Evolutionary conservation across 2,888 invertebrate genomes (phyloP).

Genomic region (Cheilosia soror): DNA sequence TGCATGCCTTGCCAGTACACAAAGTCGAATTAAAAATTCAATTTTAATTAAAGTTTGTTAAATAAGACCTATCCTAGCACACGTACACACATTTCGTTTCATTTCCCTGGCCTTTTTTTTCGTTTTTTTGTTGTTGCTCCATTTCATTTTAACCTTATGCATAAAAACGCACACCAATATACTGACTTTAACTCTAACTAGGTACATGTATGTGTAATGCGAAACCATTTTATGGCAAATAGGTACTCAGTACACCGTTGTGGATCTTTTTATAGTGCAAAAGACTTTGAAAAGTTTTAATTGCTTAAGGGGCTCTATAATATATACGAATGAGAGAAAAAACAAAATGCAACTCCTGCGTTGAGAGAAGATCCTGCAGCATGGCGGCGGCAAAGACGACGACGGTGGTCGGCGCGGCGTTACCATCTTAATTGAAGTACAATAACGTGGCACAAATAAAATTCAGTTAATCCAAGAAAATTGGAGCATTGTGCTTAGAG

Average conservation of each 20-base stretch:
- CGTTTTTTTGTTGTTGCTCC: slow-evolving; percentile 26
- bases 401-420: slow-evolving; percentile 26
- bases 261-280: slow-evolving; percentile 63
- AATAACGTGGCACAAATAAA: slow-evolving; percentile 54
- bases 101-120: slow-evolving; percentile 24
- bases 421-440: slow-evolving; percentile 66
- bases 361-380: not conserved
- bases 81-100: slow-evolving; percentile 53
- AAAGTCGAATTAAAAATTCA: slow-evolving; percentile 74
- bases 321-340: slow-evolving; percentile 1
- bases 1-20: slow-evolving; percentile 39
- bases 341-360: slow-evolving; percentile 31
- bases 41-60: slow-evolving; percentile 75
- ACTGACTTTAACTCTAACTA: slow-evolving; percentile 47
- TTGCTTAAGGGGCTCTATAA: slow-evolving; percentile 50
- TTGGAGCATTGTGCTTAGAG: not conserved
- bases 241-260: slow-evolving; percentile 73
- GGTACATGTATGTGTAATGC: slow-evolving; percentile 46
- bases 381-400: slow-evolving; percentile 5
- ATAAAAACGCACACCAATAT: slow-evolving; percentile 40
- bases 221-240: slow-evolving; percentile 73
- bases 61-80: slow-evolving; percentile 62
- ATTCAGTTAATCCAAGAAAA: slow-evolving; percentile 53
- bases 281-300: slow-evolving; percentile 71
- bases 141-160: slow-evolving; percentile 49